Base-by-base conservation (phyloP, 2,113 vertebrate genomes). In the Oncorhynchus tshawytscha region DNA sequence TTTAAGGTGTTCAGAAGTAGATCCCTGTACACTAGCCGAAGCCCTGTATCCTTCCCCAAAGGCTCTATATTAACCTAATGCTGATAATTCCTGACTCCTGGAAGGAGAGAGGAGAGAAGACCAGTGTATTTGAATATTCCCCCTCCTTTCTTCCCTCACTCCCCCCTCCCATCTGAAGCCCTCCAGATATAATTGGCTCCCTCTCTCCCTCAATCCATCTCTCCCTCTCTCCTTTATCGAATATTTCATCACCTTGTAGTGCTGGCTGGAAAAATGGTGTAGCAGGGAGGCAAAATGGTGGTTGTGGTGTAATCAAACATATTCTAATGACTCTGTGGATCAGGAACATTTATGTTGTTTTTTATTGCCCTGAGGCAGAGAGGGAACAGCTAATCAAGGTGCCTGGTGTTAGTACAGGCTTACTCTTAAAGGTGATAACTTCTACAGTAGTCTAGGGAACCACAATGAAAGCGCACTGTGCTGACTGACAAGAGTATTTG, bases 381-480 rank as follows among this genome's bases (percentile, higher is more conserved):
- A 27, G 22, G 22, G n/a, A n/a, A 13, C 22, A n/a, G n/a, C 59
- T 16, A 13, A 62, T n/a, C 13, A 45, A 45, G 39, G 8, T 45
- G 39, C 39, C 39, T 45, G 39, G 39, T 45, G 39, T 45, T 45
- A 45, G 39, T 12, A 45, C 39, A 45, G 39, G 9, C 39, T 45
- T 45, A 9, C 39, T 39, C 39, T 45, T 45, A 48, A 0, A 13
- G 22, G 45, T 71, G 45, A 25, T 29, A 59, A 62, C 4, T 11
- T 45, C 11, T 45, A 45, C 39, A 5, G 3, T 18, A 18, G 51
- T 54, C 51, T 5, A 54, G 51, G 51, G 51, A 54, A 54, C 51
- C 4, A 18, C 16, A 54, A 54, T 18, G 51, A 76, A 65, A 54
- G 6, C 39, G 73, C 83, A 83, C 79, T 88, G 76, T 62, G n/a